phyloP scores from a whole-genome alignment of 2,888 invertebrate species.

The Coelinius sp. region DNA sequence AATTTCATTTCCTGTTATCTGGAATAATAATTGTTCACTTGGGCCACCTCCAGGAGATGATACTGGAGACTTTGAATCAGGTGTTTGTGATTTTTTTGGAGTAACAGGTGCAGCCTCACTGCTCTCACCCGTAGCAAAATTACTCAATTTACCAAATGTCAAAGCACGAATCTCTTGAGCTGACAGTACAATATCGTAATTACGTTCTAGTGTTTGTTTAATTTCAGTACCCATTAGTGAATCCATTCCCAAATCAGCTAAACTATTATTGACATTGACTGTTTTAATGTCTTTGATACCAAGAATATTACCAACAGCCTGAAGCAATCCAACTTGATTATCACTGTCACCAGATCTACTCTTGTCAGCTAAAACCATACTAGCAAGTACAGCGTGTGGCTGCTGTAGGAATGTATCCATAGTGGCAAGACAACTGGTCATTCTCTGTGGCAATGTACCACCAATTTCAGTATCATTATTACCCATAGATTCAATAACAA shows the following conservation, averaged over 20 bases:
- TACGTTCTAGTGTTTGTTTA: conserved; percentile 94
- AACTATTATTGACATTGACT: conserved; percentile 81
- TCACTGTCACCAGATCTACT: conserved; percentile 75
- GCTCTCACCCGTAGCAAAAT: conserved; percentile 70
- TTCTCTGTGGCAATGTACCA: conserved; percentile 96
- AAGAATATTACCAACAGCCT: conserved; percentile 90
- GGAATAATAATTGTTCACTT: conserved; percentile 61
- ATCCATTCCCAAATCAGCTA: conserved; percentile 98
- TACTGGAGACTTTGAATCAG: conserved; percentile 44
- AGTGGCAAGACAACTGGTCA: conserved; percentile 91
- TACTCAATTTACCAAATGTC: conserved; percentile 82
- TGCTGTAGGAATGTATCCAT: conserved; percentile 93
- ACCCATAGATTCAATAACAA: conserved; percentile 89
- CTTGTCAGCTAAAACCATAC: conserved; percentile 91
- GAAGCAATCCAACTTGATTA: conserved; percentile 78
- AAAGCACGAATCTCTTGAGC: conserved; percentile 92
- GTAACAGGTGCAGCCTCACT: conserved; percentile 53
- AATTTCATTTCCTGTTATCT: conserved; percentile 76
- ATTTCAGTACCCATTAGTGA: conserved; percentile 99
- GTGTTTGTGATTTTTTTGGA: conserved; percentile 70
- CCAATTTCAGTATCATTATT: conserved; percentile 93
- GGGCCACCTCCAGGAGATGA: conserved; percentile 36
- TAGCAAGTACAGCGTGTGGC: conserved; percentile 85
- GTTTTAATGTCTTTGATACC: conserved; percentile 89
- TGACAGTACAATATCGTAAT: conserved; percentile 90